A percentile compares a stretch with the other conserved stretches of the same genome.
These are phyloP conservation scores for Falcaria lacertinaria DNA, from an alignment of 2,888 invertebrate species.

Conservation along the genomic window DNA sequence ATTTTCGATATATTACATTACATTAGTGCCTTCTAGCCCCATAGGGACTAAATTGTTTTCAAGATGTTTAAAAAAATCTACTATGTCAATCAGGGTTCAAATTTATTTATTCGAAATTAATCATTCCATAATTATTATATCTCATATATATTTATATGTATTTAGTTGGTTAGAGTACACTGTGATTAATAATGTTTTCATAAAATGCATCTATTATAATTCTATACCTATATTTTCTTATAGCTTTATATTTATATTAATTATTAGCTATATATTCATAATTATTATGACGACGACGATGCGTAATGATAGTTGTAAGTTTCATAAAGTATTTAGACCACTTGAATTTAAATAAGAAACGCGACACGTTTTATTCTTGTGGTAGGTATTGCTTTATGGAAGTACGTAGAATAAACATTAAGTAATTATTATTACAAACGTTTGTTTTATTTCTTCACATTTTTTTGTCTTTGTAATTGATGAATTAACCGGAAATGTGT, in stretches of 20 bases:
- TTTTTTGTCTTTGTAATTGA: too few relatives aligned
- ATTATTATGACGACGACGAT: slow-evolving; percentile 31
- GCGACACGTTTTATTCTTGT: not conserved
- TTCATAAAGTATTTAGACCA: slow-evolving; percentile 42
- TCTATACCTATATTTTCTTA: slow-evolving; percentile 54
- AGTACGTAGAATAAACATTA: slow-evolving; percentile 67
- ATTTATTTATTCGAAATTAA: slow-evolving; percentile 46
- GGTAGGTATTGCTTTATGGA: slow-evolving; percentile 47
- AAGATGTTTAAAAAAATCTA: slow-evolving; percentile 33
- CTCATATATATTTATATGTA: slow-evolving; percentile 13
- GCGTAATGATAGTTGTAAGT: slow-evolving; percentile 61
- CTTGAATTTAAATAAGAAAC: not conserved
- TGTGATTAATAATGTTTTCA: slow-evolving; percentile 66
- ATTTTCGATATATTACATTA: slow-evolving; percentile 22
- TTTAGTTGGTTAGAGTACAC: slow-evolving; percentile 56
- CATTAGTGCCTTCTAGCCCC: slow-evolving; percentile 52
- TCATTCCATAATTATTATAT: slow-evolving; percentile 54
- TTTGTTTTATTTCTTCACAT: slow-evolving; percentile 11
- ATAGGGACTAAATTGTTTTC: slow-evolving; percentile 31
- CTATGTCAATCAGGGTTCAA: slow-evolving; percentile 29
- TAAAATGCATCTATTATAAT: slow-evolving; percentile 31
- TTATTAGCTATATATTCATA: slow-evolving; percentile 35
- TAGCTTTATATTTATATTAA: slow-evolving; percentile 46
- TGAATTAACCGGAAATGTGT: too few relatives aligned
- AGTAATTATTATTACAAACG: slow-evolving; percentile 22